Conservation (phyloP, 1,140 invertebrate species). For the Thrips palmi region DNA sequence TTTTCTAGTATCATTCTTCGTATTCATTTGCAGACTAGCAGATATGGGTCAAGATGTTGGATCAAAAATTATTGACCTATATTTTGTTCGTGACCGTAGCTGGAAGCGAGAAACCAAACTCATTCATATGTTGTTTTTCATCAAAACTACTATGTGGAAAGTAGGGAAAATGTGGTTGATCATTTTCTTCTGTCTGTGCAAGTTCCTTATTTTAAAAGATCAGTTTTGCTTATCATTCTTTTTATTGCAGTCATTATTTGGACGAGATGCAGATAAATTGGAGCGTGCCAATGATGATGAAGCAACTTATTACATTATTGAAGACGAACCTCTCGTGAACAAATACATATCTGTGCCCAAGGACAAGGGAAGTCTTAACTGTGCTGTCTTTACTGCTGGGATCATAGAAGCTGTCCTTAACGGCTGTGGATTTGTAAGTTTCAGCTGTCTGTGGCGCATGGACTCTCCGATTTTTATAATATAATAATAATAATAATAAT, state of each 20-base stretch:
- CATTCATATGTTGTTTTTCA: constrained; percentile 85
- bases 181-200: neutral
- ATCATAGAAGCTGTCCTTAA: constrained; percentile 93
- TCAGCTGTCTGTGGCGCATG: too few species aligned
- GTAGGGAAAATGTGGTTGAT: constrained; percentile 24
- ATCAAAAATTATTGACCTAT: constrained; percentile 76
- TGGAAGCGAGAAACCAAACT: constrained; percentile 92
- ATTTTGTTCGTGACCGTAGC: constrained; percentile 82
- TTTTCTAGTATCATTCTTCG: too few species aligned
- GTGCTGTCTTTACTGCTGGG: constrained; percentile 95
- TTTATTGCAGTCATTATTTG: constrained; percentile 66
- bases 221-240: constrained; percentile 9
- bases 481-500: neutral
- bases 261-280: constrained; percentile 94
- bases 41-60: constrained; percentile 92
- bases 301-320: constrained; percentile 93
- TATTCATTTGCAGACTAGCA: constrained; percentile 55
- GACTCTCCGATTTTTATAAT: too few species aligned
- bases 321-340: constrained; percentile 94
- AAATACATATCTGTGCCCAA: constrained; percentile 95
- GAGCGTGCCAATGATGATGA: constrained; percentile 98
- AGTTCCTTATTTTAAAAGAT: constrained; percentile 3
- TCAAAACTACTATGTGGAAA: constrained; percentile 96
- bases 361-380: constrained; percentile 92
- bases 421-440: constrained; percentile 88